Evolutionary conservation across 2,888 invertebrate genomes (phyloP).

Genomic region (Parelbella ahira): DNA sequence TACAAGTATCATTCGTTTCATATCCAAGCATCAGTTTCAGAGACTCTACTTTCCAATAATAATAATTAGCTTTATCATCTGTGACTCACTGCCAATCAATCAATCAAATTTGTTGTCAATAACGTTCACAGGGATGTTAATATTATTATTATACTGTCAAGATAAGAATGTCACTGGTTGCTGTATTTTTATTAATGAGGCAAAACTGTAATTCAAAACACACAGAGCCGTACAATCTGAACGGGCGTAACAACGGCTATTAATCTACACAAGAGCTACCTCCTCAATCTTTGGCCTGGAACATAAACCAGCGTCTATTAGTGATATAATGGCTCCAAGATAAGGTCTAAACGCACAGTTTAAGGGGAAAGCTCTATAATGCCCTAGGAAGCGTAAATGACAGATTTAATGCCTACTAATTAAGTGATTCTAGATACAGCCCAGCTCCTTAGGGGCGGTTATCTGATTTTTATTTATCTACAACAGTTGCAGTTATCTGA

Average conservation of each 20-base stretch:
- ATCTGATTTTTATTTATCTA: slow-evolving; percentile 65
- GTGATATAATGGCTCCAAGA: slow-evolving; percentile 65
- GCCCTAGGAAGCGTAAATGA: slow-evolving; percentile 60
- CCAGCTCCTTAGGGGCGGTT: slow-evolving; percentile 46
- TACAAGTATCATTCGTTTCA: no score
- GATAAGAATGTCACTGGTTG: no score
- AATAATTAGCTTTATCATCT: no score
- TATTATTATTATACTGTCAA: no score
- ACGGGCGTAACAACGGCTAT: slow-evolving; percentile 23
- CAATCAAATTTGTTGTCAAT: no score
- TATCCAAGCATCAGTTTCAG: no score
- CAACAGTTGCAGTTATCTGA: slow-evolving; percentile 55
- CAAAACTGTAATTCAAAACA: background rate
- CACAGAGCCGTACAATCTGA: slow-evolving; percentile 12
- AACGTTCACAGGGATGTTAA: no score
- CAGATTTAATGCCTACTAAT: slow-evolving; percentile 73
- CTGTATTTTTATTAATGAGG: no score
- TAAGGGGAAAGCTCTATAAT: slow-evolving; percentile 58
- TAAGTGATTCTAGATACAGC: slow-evolving; percentile 62
- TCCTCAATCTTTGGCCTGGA: slow-evolving; percentile 28
- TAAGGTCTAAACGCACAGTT: slow-evolving; percentile 61
- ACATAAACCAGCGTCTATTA: slow-evolving; percentile 66
- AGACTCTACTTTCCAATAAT: no score
- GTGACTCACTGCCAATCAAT: no score
- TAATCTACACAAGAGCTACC: slow-evolving; percentile 30